These are phyloP conservation scores for Geothlypis trichas DNA, from an alignment of 2,113 vertebrate species.

Conservation along the genomic window DNA sequence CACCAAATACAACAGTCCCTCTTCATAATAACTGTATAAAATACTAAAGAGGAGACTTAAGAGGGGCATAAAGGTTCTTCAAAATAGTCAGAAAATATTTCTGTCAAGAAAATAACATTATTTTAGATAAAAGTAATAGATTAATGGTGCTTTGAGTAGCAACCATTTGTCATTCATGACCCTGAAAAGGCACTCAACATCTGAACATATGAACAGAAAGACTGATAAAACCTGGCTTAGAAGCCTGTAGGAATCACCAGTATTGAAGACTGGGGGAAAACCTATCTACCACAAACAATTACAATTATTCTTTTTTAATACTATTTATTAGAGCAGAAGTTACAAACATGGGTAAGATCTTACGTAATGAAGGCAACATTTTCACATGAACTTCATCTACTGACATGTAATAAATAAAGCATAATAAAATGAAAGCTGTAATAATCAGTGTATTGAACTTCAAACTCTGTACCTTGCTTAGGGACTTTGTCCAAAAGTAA, in stretches of 20 bases:
- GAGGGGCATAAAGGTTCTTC: background rate
- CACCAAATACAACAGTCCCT: background rate
- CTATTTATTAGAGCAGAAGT: constrained; percentile 51
- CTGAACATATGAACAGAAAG: background rate
- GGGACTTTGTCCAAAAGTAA: constrained; percentile 17
- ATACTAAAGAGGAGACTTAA: constrained; percentile 1
- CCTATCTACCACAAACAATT: constrained; percentile 1
- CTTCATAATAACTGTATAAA: constrained; percentile 39
- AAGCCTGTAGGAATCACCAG: background rate
- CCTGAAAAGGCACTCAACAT: constrained; percentile 64
- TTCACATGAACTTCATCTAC: constrained; percentile 7
- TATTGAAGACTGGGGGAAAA: background rate
- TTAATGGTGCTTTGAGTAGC: constrained; percentile 37
- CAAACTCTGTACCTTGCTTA: background rate
- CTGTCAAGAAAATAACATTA: constrained; percentile 35
- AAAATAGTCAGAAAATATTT: constrained; percentile 33
- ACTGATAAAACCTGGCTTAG: background rate
- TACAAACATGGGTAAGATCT: constrained; percentile 15
- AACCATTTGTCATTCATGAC: constrained; percentile 34
- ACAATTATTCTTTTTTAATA: background rate
- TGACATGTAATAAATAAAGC: constrained; percentile 60
- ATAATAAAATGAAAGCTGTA: constrained; percentile 26
- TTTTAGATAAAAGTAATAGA: constrained; percentile 36
- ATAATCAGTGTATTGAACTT: background rate
- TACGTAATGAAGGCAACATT: constrained; percentile 2